Conservation (phyloP, 2,888 invertebrate genomes). For the Galerucella pusilla region DNA sequence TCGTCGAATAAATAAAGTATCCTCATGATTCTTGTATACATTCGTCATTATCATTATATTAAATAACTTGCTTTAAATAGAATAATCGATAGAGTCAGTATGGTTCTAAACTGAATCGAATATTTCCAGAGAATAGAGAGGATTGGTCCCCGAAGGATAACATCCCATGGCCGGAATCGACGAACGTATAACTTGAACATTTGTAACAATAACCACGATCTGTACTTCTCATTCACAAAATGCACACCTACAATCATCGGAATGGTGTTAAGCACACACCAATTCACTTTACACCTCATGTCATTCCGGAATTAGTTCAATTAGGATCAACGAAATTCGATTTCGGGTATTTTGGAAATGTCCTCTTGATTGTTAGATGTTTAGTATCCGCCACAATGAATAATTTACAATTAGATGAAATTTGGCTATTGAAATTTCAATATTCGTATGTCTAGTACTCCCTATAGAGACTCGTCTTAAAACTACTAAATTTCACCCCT, state of each 20-base stretch:
- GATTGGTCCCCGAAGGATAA: neutral
- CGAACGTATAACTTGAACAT: neutral
- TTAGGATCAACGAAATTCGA: constrained; percentile 22
- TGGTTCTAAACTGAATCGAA: neutral
- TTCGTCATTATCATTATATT: too few relatives aligned
- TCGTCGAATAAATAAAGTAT: too few relatives aligned
- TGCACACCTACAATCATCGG: constrained; percentile 15
- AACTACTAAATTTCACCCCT: too few relatives aligned
- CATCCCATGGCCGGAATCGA: neutral
- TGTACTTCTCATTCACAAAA: constrained; percentile 10
- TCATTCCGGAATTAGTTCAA: constrained; percentile 14
- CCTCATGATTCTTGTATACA: too few relatives aligned
- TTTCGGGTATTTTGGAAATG: constrained; percentile 16
- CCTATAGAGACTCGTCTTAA: too few relatives aligned
- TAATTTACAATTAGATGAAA: neutral
- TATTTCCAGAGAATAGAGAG: neutral
- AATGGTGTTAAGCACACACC: constrained; percentile 14
- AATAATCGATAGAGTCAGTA: constrained; percentile 1
- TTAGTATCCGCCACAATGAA: neutral
- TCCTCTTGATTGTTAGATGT: constrained; percentile 22
- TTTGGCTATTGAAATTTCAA: neutral
- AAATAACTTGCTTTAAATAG: neutral
- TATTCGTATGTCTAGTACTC: neutral
- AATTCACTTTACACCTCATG: constrained; percentile 24
- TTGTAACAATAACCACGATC: constrained; percentile 10